These are phyloP conservation scores for Rhagoletis zephyria DNA, from an alignment of 1,140 invertebrate species.

Conservation along the genomic window DNA sequence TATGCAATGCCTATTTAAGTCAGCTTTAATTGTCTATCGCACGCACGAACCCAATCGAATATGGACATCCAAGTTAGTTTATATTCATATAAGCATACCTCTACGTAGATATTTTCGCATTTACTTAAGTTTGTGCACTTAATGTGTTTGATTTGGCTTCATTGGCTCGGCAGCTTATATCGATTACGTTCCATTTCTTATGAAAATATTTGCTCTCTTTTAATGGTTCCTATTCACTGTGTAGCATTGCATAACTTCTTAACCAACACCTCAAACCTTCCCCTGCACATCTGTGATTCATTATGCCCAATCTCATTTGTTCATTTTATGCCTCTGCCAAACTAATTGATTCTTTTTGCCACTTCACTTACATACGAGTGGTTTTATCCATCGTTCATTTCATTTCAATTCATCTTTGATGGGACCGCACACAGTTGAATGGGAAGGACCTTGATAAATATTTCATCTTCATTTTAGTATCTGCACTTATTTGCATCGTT, in stretches of 20 bases:
- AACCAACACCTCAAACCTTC: not conserved
- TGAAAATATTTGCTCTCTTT: constrained; percentile 29
- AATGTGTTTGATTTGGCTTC: not conserved
- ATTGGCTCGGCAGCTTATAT: not conserved
- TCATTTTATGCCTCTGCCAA: not conserved
- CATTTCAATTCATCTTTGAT: not conserved
- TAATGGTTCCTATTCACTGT: not conserved
- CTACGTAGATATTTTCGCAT: not conserved
- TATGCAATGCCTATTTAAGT: too few species aligned
- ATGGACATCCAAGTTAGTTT: not conserved
- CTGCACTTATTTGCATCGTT: constrained; percentile 14
- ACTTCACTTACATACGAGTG: constrained; percentile 11
- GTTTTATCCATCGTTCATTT: constrained; percentile 25
- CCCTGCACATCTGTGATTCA: not conserved
- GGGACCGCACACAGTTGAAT: not conserved
- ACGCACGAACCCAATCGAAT: not conserved
- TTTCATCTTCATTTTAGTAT: constrained; percentile 26
- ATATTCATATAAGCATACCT: not conserved
- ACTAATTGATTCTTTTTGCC: constrained; percentile 24
- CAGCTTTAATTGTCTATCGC: too few species aligned
- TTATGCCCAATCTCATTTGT: not conserved
- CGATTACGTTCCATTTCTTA: constrained; percentile 34
- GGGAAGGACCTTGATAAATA: not conserved
- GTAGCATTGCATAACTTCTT: constrained; percentile 2
- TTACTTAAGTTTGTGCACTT: not conserved